Conservation (phyloP, 2,888 invertebrate species). For the Hemithea aestivaria region DNA sequence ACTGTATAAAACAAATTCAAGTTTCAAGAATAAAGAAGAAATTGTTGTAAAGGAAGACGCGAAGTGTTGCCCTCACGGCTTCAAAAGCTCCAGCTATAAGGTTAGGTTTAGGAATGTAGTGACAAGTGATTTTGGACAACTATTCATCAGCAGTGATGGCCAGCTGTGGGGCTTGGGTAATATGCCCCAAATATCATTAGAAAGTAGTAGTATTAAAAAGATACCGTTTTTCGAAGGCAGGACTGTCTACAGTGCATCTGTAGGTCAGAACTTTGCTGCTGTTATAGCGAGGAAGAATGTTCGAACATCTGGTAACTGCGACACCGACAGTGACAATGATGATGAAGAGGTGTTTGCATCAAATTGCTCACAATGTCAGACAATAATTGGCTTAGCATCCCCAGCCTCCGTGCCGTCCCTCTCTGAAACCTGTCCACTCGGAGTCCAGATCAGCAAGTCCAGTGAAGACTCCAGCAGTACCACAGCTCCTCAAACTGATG, state of each 20-base stretch:
- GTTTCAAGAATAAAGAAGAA: slow-evolving; percentile 79
- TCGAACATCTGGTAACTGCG: slow-evolving; percentile 68
- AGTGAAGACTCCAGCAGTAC: slow-evolving; percentile 81
- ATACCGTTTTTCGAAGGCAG: slow-evolving; percentile 84
- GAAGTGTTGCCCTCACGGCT: slow-evolving; percentile 83
- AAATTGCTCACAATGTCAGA: slow-evolving; percentile 82
- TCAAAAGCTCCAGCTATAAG: slow-evolving; percentile 80
- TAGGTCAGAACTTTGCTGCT: slow-evolving; percentile 88
- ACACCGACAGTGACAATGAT: slow-evolving; percentile 80
- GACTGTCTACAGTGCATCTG: slow-evolving; percentile 83
- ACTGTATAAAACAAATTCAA: slow-evolving; percentile 77
- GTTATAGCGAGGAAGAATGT: slow-evolving; percentile 83
- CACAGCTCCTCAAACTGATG: slow-evolving; percentile 77
- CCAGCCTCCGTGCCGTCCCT: slow-evolving; percentile 80
- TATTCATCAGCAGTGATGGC: slow-evolving; percentile 83
- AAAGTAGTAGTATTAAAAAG: slow-evolving; percentile 79
- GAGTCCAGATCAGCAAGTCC: slow-evolving; percentile 78
- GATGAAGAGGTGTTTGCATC: slow-evolving; percentile 82
- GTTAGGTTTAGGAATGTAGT: slow-evolving; percentile 81
- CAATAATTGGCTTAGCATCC: slow-evolving; percentile 76
- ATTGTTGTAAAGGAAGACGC: slow-evolving; percentile 81
- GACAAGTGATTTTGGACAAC: slow-evolving; percentile 80
- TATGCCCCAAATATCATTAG: slow-evolving; percentile 83
- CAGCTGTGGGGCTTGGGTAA: slow-evolving; percentile 84
- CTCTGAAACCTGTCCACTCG: slow-evolving; percentile 82